Evolutionary conservation across 2,888 invertebrate genomes (phyloP).

Genomic region (Euplagia quadripunctaria): DNA sequence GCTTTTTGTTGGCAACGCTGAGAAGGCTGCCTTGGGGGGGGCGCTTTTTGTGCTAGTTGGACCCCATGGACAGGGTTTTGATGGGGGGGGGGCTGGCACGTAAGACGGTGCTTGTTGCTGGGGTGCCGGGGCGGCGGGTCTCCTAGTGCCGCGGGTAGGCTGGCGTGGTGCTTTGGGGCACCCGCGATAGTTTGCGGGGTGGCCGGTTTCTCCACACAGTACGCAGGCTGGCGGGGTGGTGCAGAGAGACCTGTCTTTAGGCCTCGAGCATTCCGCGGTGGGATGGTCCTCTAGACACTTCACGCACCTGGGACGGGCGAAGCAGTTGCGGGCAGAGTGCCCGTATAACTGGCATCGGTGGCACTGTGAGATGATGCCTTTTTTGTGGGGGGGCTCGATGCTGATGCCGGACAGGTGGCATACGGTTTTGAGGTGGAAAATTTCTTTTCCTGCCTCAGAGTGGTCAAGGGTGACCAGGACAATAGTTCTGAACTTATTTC

Average conservation of each 20-base stretch:
- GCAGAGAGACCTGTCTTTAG: neutral
- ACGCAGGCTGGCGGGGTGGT: neutral
- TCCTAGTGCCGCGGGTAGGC: neutral
- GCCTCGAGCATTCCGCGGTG: neutral
- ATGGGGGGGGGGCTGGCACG: too few species aligned
- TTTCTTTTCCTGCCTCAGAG: neutral
- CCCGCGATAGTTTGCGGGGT: neutral
- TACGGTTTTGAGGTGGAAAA: neutral
- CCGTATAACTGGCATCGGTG: neutral
- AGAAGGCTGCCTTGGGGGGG: too few species aligned
- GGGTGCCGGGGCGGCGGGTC: neutral
- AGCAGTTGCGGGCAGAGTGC: conserved; percentile 4
- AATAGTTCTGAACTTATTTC: too few species aligned
- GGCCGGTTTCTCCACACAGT: neutral
- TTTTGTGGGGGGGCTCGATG: neutral
- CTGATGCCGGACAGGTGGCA: neutral
- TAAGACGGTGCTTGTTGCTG: too few species aligned
- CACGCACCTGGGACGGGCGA: conserved; percentile 10
- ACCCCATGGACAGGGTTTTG: too few species aligned
- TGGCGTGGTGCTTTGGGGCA: neutral
- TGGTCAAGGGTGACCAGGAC: neutral
- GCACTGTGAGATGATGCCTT: neutral
- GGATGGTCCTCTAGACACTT: conserved; percentile 7
- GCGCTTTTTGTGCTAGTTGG: too few species aligned
- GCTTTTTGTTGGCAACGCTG: too few species aligned